Percentiles rank a stretch among this genome's conserved stretches.
phyloP scores from a whole-genome alignment of 1,140 invertebrate genomes.

The Polypedilum pembai region DNA sequence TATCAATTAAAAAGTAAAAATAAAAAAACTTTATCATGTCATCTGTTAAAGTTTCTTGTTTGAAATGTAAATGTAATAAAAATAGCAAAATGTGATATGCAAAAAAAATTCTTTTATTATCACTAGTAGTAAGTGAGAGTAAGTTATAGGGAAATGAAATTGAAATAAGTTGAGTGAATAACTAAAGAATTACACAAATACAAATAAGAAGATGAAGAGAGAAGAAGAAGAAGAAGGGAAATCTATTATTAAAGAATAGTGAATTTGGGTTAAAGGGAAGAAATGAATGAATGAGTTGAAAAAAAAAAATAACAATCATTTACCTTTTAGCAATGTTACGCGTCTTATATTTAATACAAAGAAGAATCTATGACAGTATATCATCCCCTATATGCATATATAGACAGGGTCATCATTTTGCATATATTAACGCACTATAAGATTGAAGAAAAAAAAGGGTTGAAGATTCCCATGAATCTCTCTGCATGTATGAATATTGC shows the following conservation, averaged over 20 bases:
- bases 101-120: slow-evolving; percentile 24
- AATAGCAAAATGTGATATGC: background rate
- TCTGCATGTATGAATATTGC: slow-evolving; percentile 9
- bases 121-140: background rate
- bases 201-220: background rate
- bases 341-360: background rate
- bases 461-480: slow-evolving; percentile 27
- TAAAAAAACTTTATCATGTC: background rate
- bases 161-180: background rate
- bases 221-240: slow-evolving; percentile 16
- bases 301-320: background rate
- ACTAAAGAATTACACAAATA: background rate
- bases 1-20: background rate
- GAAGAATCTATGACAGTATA: slow-evolving; percentile 10
- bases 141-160: background rate
- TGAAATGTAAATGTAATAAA: background rate
- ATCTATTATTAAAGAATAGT: slow-evolving; percentile 1
- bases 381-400: slow-evolving; percentile 20
- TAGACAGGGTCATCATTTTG: slow-evolving; percentile 22
- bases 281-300: background rate
- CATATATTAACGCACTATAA: slow-evolving; percentile 11
- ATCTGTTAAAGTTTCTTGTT: background rate
- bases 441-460: background rate
- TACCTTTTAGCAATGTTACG: slow-evolving; percentile 23
- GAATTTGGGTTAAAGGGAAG: slow-evolving; percentile 17